Evolutionary conservation across 2,888 invertebrate species (phyloP), one percentile per base, ranked within the genome.

Genomic region (Phyllotreta cruciferae): DNA sequence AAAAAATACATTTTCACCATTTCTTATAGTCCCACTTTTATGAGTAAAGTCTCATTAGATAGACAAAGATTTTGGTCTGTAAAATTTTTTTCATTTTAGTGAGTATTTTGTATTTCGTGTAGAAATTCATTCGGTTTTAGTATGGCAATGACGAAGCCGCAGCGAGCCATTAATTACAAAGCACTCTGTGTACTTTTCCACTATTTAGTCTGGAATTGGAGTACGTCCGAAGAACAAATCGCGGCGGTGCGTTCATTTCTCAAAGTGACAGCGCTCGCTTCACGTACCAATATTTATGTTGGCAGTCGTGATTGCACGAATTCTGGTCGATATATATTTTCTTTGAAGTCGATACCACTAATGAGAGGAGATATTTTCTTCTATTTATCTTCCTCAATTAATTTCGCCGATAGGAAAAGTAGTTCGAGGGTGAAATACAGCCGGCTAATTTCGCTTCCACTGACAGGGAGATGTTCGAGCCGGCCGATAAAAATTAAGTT

Each of bases 361-460:
- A 78, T 78, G 77, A 78, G 76, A 73, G 70, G 58, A 64, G 75
- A 77, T 78, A 77, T 71, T 71, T 71, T 72, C 67, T 68, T 67
- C 68, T 68, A 73, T 74, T 77, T 78, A 78, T 77, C 77, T 72
- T 67, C 69, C 71, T 75, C 75, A 78, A 78, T 78, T 78, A 78
- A 78, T 75, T 74, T 71, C 66, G 63, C 62, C 70, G 77, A 77
- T 77, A 77, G 73, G 69, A 65, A 24, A 69, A 72, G 72, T 69
- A 66, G 63, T 66, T 65, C 58, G 62, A 66, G 67, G 68, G 66
- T 71, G 70, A 73, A 66, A 73, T 74, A 75, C 70, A 71, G 70
- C 70, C 71, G 68, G 63, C 74, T 74, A 73, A 74, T 73, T 75
- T 75, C 71, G 72, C 72, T 50, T 74, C 73, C 73, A 74, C 74